Evolutionary conservation across 2,113 vertebrate species (phyloP), one percentile per base, ranked within the genome.

Genomic region (Petroica traversi): DNA sequence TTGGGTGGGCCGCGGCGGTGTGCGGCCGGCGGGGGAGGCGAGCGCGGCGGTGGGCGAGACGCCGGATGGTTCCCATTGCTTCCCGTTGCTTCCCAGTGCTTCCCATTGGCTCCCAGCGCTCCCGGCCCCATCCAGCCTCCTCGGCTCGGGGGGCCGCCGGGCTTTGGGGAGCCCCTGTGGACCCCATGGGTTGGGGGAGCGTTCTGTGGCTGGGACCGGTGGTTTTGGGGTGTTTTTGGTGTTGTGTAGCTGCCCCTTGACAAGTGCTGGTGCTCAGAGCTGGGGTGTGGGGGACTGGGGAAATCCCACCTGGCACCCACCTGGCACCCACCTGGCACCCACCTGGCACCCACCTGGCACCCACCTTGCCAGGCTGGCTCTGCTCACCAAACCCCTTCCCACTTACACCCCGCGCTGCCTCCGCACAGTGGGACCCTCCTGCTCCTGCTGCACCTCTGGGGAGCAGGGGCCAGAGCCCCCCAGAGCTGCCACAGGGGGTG

Each of bases 1-100:
- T 96, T 97, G 97, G 97, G 97, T 97, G 97, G 97, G 97, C 97
- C 89, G 83, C 18, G 58, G 96, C 84, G 54, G 90, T 84, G 96
- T 63, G 95, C 86, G 62, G 93, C 86, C 29, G 86, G 95, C 92
- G 94, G 94, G 97, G 94, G 91, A 95, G 93, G 94, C 66, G 64
- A 72, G 79, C 86, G 54, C 73, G 45, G 90, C n/a, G 73, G 69
- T 38, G 93, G 93, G 85, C 93, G 89, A 85, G 92, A 72, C 54
- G 58, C 62, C 48, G 78, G 66, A 45, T 74, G 25, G 55, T 89
- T 89, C 94, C 94, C 90, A 91, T 89, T 82, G 95, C 86, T 81
- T 74, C 86, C 86, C 61, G 19, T n/a, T 3, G 77, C 86, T 89
- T 80, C 59, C 86, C 76, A 33, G 6, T 8, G 68, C 68, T 84